These are phyloP conservation scores for Incurvaria masculella DNA, from an alignment of 2,888 invertebrate genomes.

Conservation along the genomic window DNA sequence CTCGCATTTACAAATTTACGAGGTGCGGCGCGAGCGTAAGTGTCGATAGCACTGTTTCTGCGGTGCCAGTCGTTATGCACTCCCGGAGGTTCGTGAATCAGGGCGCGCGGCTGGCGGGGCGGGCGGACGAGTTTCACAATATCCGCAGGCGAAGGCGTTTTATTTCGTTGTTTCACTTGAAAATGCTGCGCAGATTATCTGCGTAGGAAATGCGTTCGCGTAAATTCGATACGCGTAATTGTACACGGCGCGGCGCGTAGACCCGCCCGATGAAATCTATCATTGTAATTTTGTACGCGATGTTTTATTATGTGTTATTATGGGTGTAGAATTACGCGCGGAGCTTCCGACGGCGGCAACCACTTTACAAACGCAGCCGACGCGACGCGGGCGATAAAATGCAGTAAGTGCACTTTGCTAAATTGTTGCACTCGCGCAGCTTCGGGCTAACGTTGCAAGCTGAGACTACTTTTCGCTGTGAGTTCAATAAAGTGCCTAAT, in stretches of 20 bases:
- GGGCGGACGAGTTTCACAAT: not conserved
- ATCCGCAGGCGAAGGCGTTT: not conserved
- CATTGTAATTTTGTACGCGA: not conserved
- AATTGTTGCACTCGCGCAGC: not conserved
- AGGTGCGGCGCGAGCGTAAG: slow-evolving; percentile 24
- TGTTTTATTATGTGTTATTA: not conserved
- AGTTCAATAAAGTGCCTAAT: too few species aligned
- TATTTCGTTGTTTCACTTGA: not conserved
- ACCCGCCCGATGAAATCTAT: not conserved
- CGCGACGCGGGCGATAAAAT: not conserved
- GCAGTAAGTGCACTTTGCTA: not conserved
- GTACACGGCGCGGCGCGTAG: not conserved
- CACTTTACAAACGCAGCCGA: not conserved
- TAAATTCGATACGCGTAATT: not conserved
- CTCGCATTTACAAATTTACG: slow-evolving; percentile 39
- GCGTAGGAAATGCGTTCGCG: not conserved
- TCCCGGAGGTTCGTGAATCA: slow-evolving; percentile 3
- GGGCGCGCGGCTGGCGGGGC: not conserved
- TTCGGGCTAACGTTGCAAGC: too few species aligned
- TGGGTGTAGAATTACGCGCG: not conserved
- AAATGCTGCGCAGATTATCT: not conserved
- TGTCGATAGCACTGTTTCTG: not conserved
- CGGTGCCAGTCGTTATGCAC: not conserved
- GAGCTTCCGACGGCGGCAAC: not conserved
- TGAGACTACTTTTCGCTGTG: too few species aligned